Evolutionary conservation across 2,797 vertebrate species (phyloP).

Genomic region (Clarias laeviceps): DNA sequence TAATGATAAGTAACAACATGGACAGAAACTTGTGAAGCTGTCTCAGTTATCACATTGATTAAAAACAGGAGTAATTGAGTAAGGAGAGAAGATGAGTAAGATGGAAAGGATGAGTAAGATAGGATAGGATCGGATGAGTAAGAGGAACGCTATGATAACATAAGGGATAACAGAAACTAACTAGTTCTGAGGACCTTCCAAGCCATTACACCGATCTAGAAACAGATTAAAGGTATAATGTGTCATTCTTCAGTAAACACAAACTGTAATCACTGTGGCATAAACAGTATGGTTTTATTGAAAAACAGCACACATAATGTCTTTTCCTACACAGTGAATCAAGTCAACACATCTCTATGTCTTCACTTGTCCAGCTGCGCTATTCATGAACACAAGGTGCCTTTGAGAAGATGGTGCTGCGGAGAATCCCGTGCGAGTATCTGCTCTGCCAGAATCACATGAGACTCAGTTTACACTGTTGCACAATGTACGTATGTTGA

Average conservation of each 20-base stretch:
- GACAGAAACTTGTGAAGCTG: background rate
- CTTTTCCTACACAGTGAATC: background rate
- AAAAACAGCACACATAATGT: background rate
- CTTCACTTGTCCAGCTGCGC: slow-evolving; percentile 7
- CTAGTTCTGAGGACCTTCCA: background rate
- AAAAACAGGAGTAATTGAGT: too few species aligned
- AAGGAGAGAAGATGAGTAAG: background rate
- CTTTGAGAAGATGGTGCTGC: slow-evolving; percentile 21
- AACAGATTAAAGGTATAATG: background rate
- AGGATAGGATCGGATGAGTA: background rate
- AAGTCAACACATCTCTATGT: background rate
- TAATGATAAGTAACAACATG: background rate
- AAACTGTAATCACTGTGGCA: background rate
- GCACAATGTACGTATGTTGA: background rate
- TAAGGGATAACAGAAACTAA: slow-evolving; percentile 3
- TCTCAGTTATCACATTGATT: too few species aligned
- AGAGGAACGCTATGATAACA: background rate
- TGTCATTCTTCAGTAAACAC: background rate
- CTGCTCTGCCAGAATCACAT: slow-evolving; percentile 5
- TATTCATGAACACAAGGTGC: slow-evolving; percentile 23
- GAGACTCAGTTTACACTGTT: background rate
- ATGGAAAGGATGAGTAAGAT: background rate
- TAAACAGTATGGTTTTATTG: background rate
- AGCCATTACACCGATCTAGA: background rate
- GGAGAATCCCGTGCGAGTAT: background rate